phyloP scores from a whole-genome alignment of 1,140 invertebrate genomes.

The Trichomalopsis sarcophagae region DNA sequence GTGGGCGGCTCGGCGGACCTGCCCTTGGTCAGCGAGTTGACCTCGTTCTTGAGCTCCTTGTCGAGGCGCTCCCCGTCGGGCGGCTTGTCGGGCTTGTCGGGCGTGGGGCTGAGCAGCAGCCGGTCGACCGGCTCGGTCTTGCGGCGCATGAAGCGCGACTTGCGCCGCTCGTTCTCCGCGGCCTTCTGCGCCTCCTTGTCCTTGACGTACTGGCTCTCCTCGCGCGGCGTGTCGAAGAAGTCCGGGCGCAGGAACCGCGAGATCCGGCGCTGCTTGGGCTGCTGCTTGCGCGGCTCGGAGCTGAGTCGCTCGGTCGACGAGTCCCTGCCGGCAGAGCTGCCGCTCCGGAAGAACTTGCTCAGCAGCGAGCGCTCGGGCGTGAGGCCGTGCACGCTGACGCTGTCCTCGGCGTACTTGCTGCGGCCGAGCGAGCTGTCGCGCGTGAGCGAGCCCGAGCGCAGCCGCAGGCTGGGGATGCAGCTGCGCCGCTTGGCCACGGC shows the following conservation, averaged over 20 bases:
- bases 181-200: slow-evolving; percentile 79
- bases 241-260: slow-evolving; percentile 85
- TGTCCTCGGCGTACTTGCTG: slow-evolving; percentile 56
- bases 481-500: slow-evolving; percentile 63
- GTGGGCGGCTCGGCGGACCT: slow-evolving; percentile 52
- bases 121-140: slow-evolving; percentile 53
- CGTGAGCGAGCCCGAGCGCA: slow-evolving; percentile 67
- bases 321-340: slow-evolving; percentile 62
- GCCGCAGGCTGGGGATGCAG: slow-evolving; percentile 66
- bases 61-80: slow-evolving; percentile 51
- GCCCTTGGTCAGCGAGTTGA: slow-evolving; percentile 62
- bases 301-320: slow-evolving; percentile 68
- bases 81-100: neutral
- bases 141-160: slow-evolving; percentile 67
- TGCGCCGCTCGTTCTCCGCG: slow-evolving; percentile 71
- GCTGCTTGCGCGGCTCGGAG: slow-evolving; percentile 64
- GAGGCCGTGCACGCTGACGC: slow-evolving; percentile 6
- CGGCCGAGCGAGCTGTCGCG: slow-evolving; percentile 57
- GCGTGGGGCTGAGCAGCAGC: neutral
- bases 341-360: slow-evolving; percentile 76
- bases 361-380: slow-evolving; percentile 76
- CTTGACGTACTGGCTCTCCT: slow-evolving; percentile 82
- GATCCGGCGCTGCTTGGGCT: slow-evolving; percentile 76
- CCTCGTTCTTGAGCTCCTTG: slow-evolving; percentile 69
- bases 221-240: slow-evolving; percentile 84